A percentile compares a stretch with the other conserved stretches of the same genome.
Evolutionary conservation across 1,140 invertebrate genomes (phyloP).

Genomic region (Calephelis nemesis): DNA sequence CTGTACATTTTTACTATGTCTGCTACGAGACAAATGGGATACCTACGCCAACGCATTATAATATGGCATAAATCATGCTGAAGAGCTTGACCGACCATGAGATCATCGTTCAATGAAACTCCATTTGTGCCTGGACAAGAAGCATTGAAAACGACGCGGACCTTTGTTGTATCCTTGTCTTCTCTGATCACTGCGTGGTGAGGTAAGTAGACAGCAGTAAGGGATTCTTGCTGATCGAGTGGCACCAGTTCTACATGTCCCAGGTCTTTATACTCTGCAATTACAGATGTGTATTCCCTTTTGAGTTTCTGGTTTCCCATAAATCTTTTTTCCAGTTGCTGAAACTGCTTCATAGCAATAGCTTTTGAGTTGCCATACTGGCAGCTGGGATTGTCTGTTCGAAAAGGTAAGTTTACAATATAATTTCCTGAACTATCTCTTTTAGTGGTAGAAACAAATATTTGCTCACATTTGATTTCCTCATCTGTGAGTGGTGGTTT

Average conservation of each 20-base stretch:
- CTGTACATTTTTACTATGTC: constrained; percentile 34
- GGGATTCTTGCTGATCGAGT: neutral
- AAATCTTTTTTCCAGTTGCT: constrained; percentile 13
- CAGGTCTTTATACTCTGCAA: constrained; percentile 21
- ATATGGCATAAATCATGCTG: constrained; percentile 31
- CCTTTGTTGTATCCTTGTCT: constrained; percentile 30
- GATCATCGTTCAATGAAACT: constrained; percentile 26
- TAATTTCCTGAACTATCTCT: neutral
- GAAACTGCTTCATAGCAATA: constrained; percentile 3
- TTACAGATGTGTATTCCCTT: constrained; percentile 13
- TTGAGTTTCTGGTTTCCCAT: neutral
- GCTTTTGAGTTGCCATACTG: neutral
- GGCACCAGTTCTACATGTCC: constrained; percentile 12
- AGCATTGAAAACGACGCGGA: constrained; percentile 23
- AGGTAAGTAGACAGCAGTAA: constrained; percentile 24
- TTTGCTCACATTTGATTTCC: neutral
- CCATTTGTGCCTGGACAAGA: neutral
- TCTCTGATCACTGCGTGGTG: constrained; percentile 28
- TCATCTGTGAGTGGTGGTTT: neutral
- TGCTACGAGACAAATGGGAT: constrained; percentile 23
- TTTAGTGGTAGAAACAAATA: neutral
- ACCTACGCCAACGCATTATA: constrained; percentile 28
- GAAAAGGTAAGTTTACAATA: neutral
- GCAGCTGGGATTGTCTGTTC: neutral
- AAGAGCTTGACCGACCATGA: constrained; percentile 27